Conservation (phyloP, 1,140 invertebrate genomes). For the Cotesia glomerata region DNA sequence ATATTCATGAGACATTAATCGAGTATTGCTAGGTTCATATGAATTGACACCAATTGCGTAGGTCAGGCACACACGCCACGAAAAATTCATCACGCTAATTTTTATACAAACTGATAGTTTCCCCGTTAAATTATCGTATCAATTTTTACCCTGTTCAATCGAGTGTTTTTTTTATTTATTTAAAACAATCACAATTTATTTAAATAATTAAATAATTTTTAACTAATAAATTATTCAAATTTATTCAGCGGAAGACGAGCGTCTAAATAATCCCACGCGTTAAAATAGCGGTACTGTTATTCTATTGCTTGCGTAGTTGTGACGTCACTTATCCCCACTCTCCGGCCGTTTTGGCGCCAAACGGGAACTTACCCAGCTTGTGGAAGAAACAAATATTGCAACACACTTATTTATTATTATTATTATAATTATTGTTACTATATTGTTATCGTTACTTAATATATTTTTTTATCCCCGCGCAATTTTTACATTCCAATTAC, state of each 20-base stretch:
- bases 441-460: not conserved
- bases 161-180: slow-evolving; percentile 12
- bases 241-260: too few relatives aligned
- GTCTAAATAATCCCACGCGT: too few relatives aligned
- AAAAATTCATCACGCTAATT: slow-evolving; percentile 1
- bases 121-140: slow-evolving; percentile 41
- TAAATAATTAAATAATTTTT: too few relatives aligned
- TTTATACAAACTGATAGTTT: slow-evolving; percentile 54
- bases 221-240: too few relatives aligned
- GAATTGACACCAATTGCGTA: slow-evolving; percentile 29
- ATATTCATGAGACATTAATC: slow-evolving; percentile 19
- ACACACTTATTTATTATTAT: not conserved
- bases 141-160: slow-evolving; percentile 57
- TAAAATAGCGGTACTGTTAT: too few relatives aligned
- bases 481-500: too few relatives aligned
- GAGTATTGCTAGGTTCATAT: slow-evolving; percentile 23
- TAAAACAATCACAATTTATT: too few relatives aligned
- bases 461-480: too few relatives aligned
- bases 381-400: slow-evolving; percentile 4
- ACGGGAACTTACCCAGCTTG: not conserved
- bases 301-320: too few relatives aligned
- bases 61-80: slow-evolving; percentile 24
- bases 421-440: slow-evolving; percentile 6
- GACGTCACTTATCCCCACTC: slow-evolving; percentile 2
- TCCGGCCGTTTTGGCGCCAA: slow-evolving; percentile 13